Base-by-base conservation (phyloP, 2,797 vertebrate species). In the Gastrophryne carolinensis region DNA sequence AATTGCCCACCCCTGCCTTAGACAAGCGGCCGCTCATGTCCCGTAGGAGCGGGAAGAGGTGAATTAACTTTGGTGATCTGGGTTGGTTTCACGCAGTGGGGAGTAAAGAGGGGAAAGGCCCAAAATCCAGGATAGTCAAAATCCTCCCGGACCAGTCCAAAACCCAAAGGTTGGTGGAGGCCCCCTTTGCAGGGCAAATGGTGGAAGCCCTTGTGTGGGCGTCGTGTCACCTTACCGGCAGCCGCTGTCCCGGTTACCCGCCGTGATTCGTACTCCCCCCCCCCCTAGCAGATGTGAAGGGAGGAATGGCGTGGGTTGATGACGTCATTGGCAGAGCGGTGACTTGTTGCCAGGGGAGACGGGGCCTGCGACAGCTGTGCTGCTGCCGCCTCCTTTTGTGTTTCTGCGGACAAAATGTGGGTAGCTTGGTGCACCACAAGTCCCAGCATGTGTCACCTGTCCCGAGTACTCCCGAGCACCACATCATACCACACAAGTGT, bases 281-380 rank as follows among this genome's bases (percentile, higher is more conserved):
- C n/a, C n/a, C n/a, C n/a, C n/a, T 11, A n/a, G 24, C 21, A 12
- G 52, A 27, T 12, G 5, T 37, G 32, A n/a, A 21, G 30, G 49
- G 11, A 34, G 21, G 47, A 24, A n/a, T n/a, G 75, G 39, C 75
- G 75, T 60, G 50, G 9, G 5, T 11, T 32, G 37, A 37, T 71
- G 67, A 77, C 60, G 75, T 70, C 67, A 65, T n/a, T 2, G 27
- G 23, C 58, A 27, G 62, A 53, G 63, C 73, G n/a, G 64, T 15
- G 19, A n/a, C 49, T 17, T 24, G 75, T 77, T 77, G 75, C 75
- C 13, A 64, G n/a, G 66, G 75, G 75, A 29, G 24, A 77, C 19
- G 34, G 32, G 30, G 52, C 37, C 39, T 44, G 39, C 26, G 15
- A 23, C 23, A 30, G n/a, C n/a, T n/a, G n/a, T n/a, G 41, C 39